Conservation (phyloP, 1,140 invertebrate species). For the Metopolophium dirhodum region DNA sequence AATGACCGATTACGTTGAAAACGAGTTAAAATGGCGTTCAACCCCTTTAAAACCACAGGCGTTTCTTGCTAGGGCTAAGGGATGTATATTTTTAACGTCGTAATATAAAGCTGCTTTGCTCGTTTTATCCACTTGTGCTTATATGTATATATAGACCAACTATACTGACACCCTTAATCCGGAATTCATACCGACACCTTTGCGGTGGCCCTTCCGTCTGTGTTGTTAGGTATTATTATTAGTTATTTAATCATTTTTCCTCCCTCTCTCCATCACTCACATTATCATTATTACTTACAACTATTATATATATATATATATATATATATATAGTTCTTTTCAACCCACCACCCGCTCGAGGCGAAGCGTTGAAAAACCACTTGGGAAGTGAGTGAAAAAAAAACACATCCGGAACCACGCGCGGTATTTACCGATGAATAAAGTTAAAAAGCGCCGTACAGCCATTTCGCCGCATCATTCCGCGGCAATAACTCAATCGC, state of each 20-base stretch:
- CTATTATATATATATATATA: neutral
- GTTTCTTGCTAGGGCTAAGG: neutral
- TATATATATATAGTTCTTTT: neutral
- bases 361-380: neutral
- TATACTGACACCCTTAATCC: neutral
- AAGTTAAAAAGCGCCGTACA: conserved; percentile 53
- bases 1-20: neutral
- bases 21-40: neutral
- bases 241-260: conserved; percentile 47
- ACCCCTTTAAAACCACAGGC: conserved; percentile 30
- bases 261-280: neutral
- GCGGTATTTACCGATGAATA: neutral
- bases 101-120: conserved; percentile 16
- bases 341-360: too few species aligned
- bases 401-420: conserved; percentile 39
- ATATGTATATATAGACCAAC: neutral
- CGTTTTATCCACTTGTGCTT: neutral
- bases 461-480: conserved; percentile 54
- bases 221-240: neutral
- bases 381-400: neutral
- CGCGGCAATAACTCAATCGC: conserved; percentile 53
- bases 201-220: neutral
- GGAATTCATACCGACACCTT: conserved; percentile 30
- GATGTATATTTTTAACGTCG: conserved; percentile 39
- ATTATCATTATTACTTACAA: neutral